phyloP scores from a whole-genome alignment of 2,113 vertebrate species.

The Gadus macrocephalus region DNA sequence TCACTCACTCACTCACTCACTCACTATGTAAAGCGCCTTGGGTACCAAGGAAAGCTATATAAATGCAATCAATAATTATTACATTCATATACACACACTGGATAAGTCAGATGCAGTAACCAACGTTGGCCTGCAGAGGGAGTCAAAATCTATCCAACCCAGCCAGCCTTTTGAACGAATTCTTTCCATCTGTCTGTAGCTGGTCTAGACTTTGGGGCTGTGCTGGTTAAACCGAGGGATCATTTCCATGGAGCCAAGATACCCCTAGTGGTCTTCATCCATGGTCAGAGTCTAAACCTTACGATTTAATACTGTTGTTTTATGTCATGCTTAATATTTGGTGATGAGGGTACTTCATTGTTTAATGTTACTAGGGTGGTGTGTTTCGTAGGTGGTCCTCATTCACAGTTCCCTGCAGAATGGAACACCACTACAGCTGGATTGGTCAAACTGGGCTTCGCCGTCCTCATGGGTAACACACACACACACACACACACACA shows the following conservation, averaged over 20 bases:
- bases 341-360: no score
- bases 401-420: constrained; percentile 74
- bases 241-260: constrained; percentile 16
- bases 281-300: constrained; percentile 62
- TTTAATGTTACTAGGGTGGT: no score
- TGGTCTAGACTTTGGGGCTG: constrained; percentile 69
- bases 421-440: constrained; percentile 74
- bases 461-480: constrained; percentile 77
- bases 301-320: not conserved
- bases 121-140: no score
- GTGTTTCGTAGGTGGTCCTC: constrained; percentile 74
- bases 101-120: no score
- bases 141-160: no score
- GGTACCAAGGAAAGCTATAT: no score
- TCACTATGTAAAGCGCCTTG: no score
- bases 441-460: constrained; percentile 72
- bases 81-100: no score
- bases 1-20: no score
- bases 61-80: no score
- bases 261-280: constrained; percentile 77
- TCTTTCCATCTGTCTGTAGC: constrained; percentile 20
- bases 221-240: constrained; percentile 65
- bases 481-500: not conserved
- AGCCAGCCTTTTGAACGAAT: no score
- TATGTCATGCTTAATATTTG: no score